phyloP scores from a whole-genome alignment of 1,140 invertebrate species.

The Paralvinella palmiformis region DNA sequence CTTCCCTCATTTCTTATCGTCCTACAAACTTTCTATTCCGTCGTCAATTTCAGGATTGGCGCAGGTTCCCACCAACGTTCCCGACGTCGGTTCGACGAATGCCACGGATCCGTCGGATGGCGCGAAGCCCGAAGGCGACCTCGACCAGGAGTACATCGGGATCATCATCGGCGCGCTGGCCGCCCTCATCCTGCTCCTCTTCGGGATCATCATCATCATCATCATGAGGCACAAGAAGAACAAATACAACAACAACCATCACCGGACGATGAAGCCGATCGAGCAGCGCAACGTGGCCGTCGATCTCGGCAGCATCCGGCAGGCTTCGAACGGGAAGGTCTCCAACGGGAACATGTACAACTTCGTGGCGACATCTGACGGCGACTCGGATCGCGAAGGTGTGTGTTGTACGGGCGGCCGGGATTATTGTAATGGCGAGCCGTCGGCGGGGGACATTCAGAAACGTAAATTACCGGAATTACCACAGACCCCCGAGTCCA shows the following conservation, averaged over 20 bases:
- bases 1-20: not conserved
- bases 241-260: conserved; percentile 59
- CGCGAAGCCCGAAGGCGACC: not conserved
- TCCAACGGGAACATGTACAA: conserved; percentile 57
- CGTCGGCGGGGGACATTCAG: conserved; percentile 52
- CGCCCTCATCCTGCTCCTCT: conserved; percentile 57
- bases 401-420: not conserved
- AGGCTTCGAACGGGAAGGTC: conserved; percentile 42
- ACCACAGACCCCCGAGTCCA: conserved; percentile 26
- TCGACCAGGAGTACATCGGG: conserved; percentile 65
- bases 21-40: not conserved
- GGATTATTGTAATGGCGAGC: conserved; percentile 49
- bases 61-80: not conserved
- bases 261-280: conserved; percentile 37
- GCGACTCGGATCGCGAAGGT: conserved; percentile 4
- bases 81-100: not conserved
- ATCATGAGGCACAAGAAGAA: conserved; percentile 64
- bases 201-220: conserved; percentile 65
- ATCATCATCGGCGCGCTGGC: conserved; percentile 72
- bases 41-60: conserved; percentile 47
- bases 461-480: conserved; percentile 37
- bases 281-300: conserved; percentile 40
- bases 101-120: not conserved
- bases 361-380: not conserved
- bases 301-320: conserved; percentile 36